Evolutionary conservation across 2,888 invertebrate genomes (phyloP).

Genomic region (Morinoia aosen): DNA sequence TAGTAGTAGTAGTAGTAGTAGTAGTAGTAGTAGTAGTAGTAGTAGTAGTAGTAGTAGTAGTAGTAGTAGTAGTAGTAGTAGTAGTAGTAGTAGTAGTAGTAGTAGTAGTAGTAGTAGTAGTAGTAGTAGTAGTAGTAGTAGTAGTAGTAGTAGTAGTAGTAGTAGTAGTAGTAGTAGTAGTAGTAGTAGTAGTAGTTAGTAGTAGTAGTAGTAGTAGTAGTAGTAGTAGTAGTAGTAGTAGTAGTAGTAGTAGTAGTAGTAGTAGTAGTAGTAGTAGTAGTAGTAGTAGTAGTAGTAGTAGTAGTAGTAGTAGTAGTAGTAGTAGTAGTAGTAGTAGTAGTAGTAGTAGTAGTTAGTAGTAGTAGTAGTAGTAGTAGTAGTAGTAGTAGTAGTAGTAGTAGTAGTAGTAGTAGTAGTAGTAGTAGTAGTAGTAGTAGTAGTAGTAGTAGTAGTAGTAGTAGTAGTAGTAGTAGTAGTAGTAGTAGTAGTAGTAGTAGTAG

Average conservation of each 20-base stretch:
- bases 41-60: conserved; percentile 67
- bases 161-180: conserved; percentile 68
- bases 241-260: conserved; percentile 68
- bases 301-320: conserved; percentile 66
- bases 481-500: neutral
- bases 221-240: conserved; percentile 68
- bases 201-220: conserved; percentile 68
- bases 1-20: conserved; percentile 67
- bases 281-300: conserved; percentile 68
- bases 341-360: too few species aligned
- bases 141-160: conserved; percentile 68
- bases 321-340: too few species aligned
- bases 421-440: conserved; percentile 29
- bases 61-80: conserved; percentile 67
- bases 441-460: conserved; percentile 36
- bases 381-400: conserved; percentile 48
- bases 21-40: conserved; percentile 67
- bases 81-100: conserved; percentile 68
- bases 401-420: neutral
- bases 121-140: conserved; percentile 68
- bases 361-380: too few species aligned
- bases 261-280: conserved; percentile 67
- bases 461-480: neutral
- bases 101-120: conserved; percentile 67
- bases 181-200: conserved; percentile 68